Evolutionary conservation across 2,888 invertebrate genomes (phyloP).

Genomic region (Metallyticus violacea): DNA sequence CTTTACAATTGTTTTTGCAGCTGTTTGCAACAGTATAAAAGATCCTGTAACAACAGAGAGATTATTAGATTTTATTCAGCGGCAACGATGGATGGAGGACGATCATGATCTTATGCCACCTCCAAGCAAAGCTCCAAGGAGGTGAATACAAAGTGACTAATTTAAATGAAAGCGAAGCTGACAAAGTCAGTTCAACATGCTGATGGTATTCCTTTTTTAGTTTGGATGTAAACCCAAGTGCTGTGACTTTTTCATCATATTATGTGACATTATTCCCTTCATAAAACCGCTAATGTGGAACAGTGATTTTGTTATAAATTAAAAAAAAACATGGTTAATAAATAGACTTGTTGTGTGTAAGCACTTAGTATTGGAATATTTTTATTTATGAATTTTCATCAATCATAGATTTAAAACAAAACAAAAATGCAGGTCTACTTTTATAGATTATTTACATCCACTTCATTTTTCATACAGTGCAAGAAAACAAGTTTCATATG

Average conservation of each 20-base stretch:
- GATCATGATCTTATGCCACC: constrained; percentile 73
- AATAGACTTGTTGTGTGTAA: background rate
- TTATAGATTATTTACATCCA: too few species aligned
- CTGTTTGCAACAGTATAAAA: constrained; percentile 78
- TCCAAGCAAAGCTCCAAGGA: constrained; percentile 51
- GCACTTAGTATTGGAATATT: too few species aligned
- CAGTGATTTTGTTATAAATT: background rate
- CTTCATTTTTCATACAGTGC: too few species aligned
- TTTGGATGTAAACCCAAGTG: background rate
- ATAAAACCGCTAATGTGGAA: background rate
- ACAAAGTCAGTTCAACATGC: background rate
- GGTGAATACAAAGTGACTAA: background rate
- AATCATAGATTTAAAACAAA: background rate
- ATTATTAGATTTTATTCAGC: constrained; percentile 70
- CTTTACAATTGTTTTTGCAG: constrained; percentile 52
- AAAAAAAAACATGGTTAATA: background rate
- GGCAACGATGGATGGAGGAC: constrained; percentile 55
- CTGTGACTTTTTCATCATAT: background rate
- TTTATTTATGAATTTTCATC: background rate
- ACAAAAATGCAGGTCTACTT: background rate
- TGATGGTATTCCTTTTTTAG: background rate
- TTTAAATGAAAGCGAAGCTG: background rate
- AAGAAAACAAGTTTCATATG: too few species aligned
- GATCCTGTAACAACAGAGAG: constrained; percentile 82
- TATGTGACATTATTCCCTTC: background rate